phyloP scores from a whole-genome alignment of 2,113 vertebrate species.

The Rhea americana region DNA sequence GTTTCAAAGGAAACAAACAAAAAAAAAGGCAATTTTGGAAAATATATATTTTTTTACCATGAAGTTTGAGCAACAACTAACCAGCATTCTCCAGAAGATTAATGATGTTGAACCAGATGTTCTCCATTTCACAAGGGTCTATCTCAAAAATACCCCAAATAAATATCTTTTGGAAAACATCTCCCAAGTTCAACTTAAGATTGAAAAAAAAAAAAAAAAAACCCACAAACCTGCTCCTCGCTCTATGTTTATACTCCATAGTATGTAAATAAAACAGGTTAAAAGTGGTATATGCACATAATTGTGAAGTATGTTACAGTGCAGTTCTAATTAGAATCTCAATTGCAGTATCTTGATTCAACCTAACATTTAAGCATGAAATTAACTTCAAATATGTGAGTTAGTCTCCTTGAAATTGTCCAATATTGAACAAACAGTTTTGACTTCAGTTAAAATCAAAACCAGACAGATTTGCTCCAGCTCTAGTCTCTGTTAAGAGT shows the following conservation, averaged over 20 bases:
- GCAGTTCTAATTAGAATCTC: not conserved
- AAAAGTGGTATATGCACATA: not conserved
- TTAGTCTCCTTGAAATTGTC: not conserved
- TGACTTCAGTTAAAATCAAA: conserved; percentile 42
- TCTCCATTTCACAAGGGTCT: conserved; percentile 18
- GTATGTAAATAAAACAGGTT: not conserved
- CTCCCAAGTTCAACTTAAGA: conserved; percentile 3
- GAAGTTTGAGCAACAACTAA: not conserved
- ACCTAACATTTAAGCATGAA: not conserved
- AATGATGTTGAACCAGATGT: conserved; percentile 20
- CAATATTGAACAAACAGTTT: not conserved
- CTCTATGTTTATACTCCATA: not conserved
- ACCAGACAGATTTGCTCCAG: conserved; percentile 31
- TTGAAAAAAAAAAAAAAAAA: not conserved
- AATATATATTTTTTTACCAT: conserved; percentile 14
- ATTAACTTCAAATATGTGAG: not conserved
- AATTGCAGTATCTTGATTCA: not conserved
- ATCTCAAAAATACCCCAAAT: conserved; percentile 27
- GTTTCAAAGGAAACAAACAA: conserved; percentile 8
- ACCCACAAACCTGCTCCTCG: not conserved
- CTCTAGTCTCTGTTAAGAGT: not conserved
- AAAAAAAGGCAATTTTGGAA: not conserved
- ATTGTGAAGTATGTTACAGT: not conserved
- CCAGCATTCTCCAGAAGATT: conserved; percentile 3
- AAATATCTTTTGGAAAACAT: conserved; percentile 22